Percentiles rank a stretch among this genome's conserved stretches.
phyloP scores from a whole-genome alignment of 1,140 invertebrate species.

The Oreohelix idahoensis region DNA sequence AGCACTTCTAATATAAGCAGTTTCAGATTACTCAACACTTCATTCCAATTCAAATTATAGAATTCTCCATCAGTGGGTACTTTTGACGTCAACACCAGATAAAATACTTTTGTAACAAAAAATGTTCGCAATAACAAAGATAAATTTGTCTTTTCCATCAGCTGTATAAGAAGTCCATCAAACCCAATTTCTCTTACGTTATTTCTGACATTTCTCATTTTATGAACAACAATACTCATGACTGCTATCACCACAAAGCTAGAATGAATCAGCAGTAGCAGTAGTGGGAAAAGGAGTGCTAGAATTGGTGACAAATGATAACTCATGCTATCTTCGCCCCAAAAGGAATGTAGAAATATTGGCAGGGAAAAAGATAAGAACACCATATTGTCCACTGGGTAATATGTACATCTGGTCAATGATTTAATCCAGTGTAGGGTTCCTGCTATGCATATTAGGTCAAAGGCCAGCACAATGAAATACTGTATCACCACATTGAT shows the following conservation, averaged over 20 bases:
- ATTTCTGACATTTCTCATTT: neutral
- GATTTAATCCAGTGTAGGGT: neutral
- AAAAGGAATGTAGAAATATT: slow-evolving; percentile 24
- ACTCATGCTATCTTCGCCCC: neutral
- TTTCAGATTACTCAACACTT: neutral
- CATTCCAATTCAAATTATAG: neutral
- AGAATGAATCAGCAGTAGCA: slow-evolving; percentile 24
- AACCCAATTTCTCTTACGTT: slow-evolving; percentile 29
- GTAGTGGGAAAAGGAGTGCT: slow-evolving; percentile 10
- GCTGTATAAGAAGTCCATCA: slow-evolving; percentile 28
- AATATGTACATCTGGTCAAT: neutral
- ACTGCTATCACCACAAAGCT: slow-evolving; percentile 16
- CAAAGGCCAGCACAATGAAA: slow-evolving; percentile 32
- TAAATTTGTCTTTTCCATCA: slow-evolving; percentile 36
- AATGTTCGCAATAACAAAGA: slow-evolving; percentile 28
- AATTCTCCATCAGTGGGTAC: neutral
- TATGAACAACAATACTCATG: neutral
- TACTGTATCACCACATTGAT: slow-evolving; percentile 18
- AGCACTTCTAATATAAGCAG: slow-evolving; percentile 20
- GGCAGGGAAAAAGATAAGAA: slow-evolving; percentile 23
- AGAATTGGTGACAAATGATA: neutral
- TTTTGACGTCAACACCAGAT: slow-evolving; percentile 12
- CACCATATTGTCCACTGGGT: slow-evolving; percentile 12
- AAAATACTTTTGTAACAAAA: slow-evolving; percentile 22
- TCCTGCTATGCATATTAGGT: slow-evolving; percentile 24